A percentile compares a stretch with the other conserved stretches of the same genome.
These are phyloP conservation scores for Drosophila auraria DNA, from an alignment of 1,140 invertebrate species.

Conservation along the genomic window DNA sequence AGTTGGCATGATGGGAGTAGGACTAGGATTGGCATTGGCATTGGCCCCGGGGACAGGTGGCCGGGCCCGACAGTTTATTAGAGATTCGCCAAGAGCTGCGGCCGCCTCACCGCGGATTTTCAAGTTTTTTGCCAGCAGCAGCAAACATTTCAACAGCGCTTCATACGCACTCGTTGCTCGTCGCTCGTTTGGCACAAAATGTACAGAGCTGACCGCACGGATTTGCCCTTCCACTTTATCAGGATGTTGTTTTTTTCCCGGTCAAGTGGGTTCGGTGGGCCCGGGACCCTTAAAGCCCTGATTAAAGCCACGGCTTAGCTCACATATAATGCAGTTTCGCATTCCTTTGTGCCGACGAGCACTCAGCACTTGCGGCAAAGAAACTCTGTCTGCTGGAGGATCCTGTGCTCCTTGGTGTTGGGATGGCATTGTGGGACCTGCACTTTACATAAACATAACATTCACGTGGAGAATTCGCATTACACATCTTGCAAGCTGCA, in stretches of 20 bases:
- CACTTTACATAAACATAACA: conserved; percentile 84
- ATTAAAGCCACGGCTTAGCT: conserved; percentile 46
- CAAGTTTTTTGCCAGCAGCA: conserved; percentile 46
- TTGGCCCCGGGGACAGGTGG: not conserved
- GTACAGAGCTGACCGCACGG: conserved; percentile 23
- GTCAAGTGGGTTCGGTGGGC: not conserved
- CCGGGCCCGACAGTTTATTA: conserved; percentile 40
- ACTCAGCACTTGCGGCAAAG: conserved; percentile 53
- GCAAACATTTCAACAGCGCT: conserved; percentile 33
- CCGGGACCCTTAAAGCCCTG: conserved; percentile 50
- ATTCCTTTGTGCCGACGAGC: conserved; percentile 27
- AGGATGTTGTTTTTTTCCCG: not conserved
- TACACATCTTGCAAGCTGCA: conserved; percentile 61
- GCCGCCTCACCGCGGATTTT: conserved; percentile 40
- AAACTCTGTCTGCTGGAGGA: conserved; percentile 43
- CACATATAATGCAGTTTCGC: conserved; percentile 23
- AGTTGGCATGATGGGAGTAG: conserved; percentile 18
- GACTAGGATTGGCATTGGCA: conserved; percentile 23
- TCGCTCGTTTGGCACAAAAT: conserved; percentile 20
- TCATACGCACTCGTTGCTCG: conserved; percentile 4
- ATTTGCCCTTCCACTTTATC: conserved; percentile 25
- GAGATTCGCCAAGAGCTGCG: conserved; percentile 50
- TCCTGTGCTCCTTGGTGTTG: conserved; percentile 5
- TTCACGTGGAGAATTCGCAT: conserved; percentile 80
- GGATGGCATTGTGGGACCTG: conserved; percentile 62